Evolutionary conservation across 2,113 vertebrate species (phyloP).

Genomic region (Nerophis lumbriciformis): DNA sequence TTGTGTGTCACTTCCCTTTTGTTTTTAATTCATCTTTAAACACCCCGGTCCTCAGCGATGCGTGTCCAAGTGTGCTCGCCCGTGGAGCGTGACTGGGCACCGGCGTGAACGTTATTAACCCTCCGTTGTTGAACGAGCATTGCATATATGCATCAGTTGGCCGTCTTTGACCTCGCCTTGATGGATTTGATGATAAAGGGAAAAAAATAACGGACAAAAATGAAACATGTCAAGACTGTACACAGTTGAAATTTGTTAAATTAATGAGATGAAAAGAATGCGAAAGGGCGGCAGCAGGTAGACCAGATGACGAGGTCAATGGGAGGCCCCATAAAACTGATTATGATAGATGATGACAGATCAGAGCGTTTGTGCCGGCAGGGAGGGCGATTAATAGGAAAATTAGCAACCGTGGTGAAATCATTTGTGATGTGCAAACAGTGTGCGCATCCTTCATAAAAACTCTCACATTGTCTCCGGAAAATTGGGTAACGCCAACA

Average conservation of each 20-base stretch:
- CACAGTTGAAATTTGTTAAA: constrained; percentile 82
- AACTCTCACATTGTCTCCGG: constrained; percentile 2
- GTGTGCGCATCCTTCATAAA: constrained; percentile 22
- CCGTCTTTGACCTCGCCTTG: constrained; percentile 41
- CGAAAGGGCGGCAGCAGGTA: constrained; percentile 72
- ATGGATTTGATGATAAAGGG: constrained; percentile 26
- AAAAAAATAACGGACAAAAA: constrained; percentile 59
- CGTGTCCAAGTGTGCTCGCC: constrained; percentile 13
- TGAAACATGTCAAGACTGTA: constrained; percentile 78
- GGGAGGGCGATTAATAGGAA: constrained; percentile 60
- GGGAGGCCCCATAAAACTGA: constrained; percentile 75
- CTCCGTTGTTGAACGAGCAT: constrained; percentile 53
- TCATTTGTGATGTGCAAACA: constrained; percentile 48
- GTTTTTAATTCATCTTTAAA: constrained; percentile 48
- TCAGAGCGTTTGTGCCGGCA: constrained; percentile 54
- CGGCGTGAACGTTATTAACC: constrained; percentile 50
- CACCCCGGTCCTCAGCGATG: constrained; percentile 11
- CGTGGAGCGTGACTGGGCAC: constrained; percentile 12
- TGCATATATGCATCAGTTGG: constrained; percentile 45
- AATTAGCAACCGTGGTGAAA: constrained; percentile 53
- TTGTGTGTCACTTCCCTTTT: constrained; percentile 63
- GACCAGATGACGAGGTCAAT: constrained; percentile 78
- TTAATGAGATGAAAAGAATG: constrained; percentile 79
- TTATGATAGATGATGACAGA: constrained; percentile 77
- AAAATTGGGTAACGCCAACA: constrained; percentile 5